These are phyloP conservation scores for Palaemon carinicauda DNA, from an alignment of 1,140 invertebrate genomes.

Conservation along the genomic window DNA sequence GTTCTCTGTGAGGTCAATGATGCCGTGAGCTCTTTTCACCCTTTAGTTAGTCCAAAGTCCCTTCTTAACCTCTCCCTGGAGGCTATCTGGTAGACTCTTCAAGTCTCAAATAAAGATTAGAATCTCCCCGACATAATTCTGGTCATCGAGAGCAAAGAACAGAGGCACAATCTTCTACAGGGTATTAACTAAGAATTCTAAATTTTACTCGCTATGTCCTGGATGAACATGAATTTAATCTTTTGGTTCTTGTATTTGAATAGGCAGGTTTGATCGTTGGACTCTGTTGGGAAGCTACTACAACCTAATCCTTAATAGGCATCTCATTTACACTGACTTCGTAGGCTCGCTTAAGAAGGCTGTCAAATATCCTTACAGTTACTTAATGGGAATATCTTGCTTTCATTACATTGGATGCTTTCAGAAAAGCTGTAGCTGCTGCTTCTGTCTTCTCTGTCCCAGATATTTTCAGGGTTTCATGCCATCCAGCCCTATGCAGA, in stretches of 20 bases:
- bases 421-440: slow-evolving; percentile 59
- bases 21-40: no score
- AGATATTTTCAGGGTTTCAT: slow-evolving; percentile 39
- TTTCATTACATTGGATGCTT: slow-evolving; percentile 37
- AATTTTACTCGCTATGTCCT: slow-evolving; percentile 20
- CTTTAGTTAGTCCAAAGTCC: slow-evolving; percentile 1
- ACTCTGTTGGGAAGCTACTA: not conserved
- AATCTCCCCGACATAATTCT: slow-evolving; percentile 56
- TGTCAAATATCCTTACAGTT: slow-evolving; percentile 21
- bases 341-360: slow-evolving; percentile 52
- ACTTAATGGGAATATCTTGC: slow-evolving; percentile 56
- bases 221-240: slow-evolving; percentile 39
- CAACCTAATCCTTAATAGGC: not conserved
- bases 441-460: slow-evolving; percentile 47
- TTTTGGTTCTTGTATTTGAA: slow-evolving; percentile 23
- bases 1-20: not conserved
- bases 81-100: slow-evolving; percentile 11
- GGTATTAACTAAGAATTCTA: slow-evolving; percentile 22
- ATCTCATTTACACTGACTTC: not conserved
- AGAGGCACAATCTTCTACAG: slow-evolving; percentile 7
- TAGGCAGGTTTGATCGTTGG: slow-evolving; percentile 2
- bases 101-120: slow-evolving; percentile 56
- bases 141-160: slow-evolving; percentile 48
- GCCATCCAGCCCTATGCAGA: slow-evolving; percentile 60
- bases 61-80: not conserved